These are phyloP conservation scores for Acronicta leporina DNA, from an alignment of 2,888 invertebrate genomes.

Conservation along the genomic window DNA sequence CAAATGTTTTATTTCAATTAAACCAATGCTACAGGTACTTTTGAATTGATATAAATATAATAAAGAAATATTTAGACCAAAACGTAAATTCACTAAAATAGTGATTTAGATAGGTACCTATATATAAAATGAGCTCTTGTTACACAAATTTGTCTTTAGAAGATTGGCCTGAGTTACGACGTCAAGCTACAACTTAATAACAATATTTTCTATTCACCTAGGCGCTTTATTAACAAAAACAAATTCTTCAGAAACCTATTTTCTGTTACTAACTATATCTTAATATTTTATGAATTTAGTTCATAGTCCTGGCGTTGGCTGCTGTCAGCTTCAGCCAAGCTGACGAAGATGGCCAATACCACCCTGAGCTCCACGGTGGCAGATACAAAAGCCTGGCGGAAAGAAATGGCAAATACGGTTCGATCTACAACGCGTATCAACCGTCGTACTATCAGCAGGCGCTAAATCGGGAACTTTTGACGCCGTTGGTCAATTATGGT, in stretches of 20 bases:
- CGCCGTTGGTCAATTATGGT: conserved; percentile 69
- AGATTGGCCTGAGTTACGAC: conserved; percentile 8
- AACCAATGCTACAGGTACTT: too few relatives aligned
- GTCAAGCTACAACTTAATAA: conserved; percentile 1
- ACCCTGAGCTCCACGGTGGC: conserved; percentile 70
- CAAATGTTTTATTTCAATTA: too few relatives aligned
- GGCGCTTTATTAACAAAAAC: conserved; percentile 22
- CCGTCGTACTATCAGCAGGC: conserved; percentile 69
- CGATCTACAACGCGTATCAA: conserved; percentile 70
- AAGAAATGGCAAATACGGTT: conserved; percentile 68
- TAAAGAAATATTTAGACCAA: too few relatives aligned
- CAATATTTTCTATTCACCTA: conserved; percentile 5
- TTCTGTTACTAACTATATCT: background rate
- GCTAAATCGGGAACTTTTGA: conserved; percentile 67
- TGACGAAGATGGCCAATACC: conserved; percentile 84
- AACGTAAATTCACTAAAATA: too few relatives aligned
- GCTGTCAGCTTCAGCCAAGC: conserved; percentile 66
- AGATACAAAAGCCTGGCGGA: conserved; percentile 58
- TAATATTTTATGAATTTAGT: conserved; percentile 52
- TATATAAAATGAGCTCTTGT: too few relatives aligned
- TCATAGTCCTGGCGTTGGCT: conserved; percentile 63
- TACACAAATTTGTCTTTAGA: too few relatives aligned
- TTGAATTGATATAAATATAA: too few relatives aligned
- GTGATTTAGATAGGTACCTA: too few relatives aligned
- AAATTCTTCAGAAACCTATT: background rate